phyloP scores from a whole-genome alignment of 2,888 invertebrate genomes.

The Ecliptopera silaceata region DNA sequence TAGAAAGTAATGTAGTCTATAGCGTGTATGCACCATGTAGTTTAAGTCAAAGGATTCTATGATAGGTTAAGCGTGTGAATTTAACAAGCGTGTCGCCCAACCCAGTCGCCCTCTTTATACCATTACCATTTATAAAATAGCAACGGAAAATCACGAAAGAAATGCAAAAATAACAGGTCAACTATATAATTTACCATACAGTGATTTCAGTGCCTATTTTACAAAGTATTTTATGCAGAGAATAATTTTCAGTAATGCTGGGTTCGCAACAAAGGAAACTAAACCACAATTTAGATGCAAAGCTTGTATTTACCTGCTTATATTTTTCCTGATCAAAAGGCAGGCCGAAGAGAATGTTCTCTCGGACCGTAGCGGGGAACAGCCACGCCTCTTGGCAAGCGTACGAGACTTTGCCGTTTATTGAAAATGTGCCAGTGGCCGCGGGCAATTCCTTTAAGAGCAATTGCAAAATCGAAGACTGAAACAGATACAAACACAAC shows the following conservation, averaged over 20 bases:
- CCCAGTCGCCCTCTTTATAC: conserved; percentile 4
- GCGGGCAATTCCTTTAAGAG: conserved; percentile 89
- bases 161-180: not conserved
- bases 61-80: conserved; percentile 18
- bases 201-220: not conserved
- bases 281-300: conserved; percentile 14
- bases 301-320: conserved; percentile 55
- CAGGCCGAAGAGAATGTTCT: conserved; percentile 94
- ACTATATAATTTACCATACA: not conserved
- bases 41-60: conserved; percentile 10
- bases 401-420: conserved; percentile 87
- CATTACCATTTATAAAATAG: conserved; percentile 2
- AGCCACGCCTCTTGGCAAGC: conserved; percentile 95
- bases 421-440: conserved; percentile 83
- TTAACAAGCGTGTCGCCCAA: conserved; percentile 17
- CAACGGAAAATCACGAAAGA: not conserved
- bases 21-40: not conserved
- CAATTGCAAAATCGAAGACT: conserved; percentile 86
- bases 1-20: not conserved
- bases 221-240: not conserved
- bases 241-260: conserved; percentile 6
- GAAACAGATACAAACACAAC: conserved; percentile 23
- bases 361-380: conserved; percentile 88
- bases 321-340: conserved; percentile 84
- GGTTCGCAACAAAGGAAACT: not conserved